Evolutionary conservation across 2,888 invertebrate species (phyloP).

Genomic region (Xylocampa areola): DNA sequence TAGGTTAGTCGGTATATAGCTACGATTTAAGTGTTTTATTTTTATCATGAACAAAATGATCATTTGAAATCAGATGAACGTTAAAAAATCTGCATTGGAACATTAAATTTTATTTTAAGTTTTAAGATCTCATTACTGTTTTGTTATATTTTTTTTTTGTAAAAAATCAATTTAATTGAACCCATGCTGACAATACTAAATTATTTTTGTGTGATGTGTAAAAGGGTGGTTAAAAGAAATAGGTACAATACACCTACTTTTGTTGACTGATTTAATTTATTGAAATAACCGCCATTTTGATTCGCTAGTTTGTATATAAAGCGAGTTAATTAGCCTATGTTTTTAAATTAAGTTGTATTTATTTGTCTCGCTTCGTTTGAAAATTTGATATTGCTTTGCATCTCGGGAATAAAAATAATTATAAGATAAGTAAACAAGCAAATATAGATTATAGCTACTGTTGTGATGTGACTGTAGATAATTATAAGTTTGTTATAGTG

Average conservation of each 20-base stretch:
- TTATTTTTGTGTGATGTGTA: conserved; percentile 1
- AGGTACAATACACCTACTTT: not conserved
- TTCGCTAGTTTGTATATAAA: conserved; percentile 28
- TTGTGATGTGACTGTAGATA: not conserved
- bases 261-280: conserved; percentile 56
- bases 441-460: not conserved
- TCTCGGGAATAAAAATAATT: not conserved
- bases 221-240: not conserved
- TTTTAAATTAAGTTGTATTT: conserved; percentile 1
- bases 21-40: conserved; percentile 5
- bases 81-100: conserved; percentile 1
- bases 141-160: conserved; percentile 12
- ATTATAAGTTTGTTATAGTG: not conserved
- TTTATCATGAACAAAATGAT: conserved; percentile 3
- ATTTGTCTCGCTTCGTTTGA: too few species aligned
- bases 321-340: not conserved
- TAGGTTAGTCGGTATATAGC: conserved; percentile 15
- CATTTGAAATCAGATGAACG: not conserved
- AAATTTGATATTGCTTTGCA: not conserved
- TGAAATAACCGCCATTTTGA: conserved; percentile 13
- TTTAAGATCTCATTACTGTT: conserved; percentile 25
- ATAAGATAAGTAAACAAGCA: not conserved
- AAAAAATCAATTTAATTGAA: too few species aligned
- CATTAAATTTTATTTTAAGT: conserved; percentile 10
- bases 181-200: not conserved